A percentile compares a stretch with the other conserved stretches of the same genome.
Evolutionary conservation across 2,888 invertebrate genomes (phyloP).

Genomic region (Microplitis manilae): DNA sequence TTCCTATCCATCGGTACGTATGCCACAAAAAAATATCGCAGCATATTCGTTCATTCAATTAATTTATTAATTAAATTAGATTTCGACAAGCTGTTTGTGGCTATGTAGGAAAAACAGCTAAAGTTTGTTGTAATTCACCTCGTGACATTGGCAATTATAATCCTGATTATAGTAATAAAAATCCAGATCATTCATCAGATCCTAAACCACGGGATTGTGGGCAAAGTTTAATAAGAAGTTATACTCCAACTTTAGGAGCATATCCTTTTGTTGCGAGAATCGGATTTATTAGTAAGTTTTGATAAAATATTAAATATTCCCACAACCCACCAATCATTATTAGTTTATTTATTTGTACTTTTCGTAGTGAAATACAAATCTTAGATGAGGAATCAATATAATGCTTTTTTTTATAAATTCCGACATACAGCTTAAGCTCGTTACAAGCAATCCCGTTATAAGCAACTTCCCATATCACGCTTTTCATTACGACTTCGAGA

Average conservation of each 20-base stretch:
- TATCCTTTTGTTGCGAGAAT: slow-evolving; percentile 85
- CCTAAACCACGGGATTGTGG: slow-evolving; percentile 56
- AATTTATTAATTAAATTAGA: slow-evolving; percentile 43
- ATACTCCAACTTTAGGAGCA: slow-evolving; percentile 74
- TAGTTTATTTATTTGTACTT: too few species aligned
- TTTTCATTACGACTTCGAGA: too few species aligned
- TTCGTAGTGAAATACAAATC: too few species aligned
- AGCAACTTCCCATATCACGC: too few species aligned
- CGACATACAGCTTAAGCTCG: too few species aligned
- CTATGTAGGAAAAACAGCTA: slow-evolving; percentile 54
- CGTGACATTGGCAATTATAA: slow-evolving; percentile 33
- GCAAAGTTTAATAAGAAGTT: slow-evolving; percentile 56
- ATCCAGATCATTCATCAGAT: slow-evolving; percentile 41
- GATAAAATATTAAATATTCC: background rate
- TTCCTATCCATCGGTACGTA: slow-evolving; percentile 60
- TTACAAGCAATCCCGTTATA: too few species aligned
- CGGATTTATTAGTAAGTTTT: slow-evolving; percentile 81
- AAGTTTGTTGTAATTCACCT: slow-evolving; percentile 58
- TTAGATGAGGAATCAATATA: too few species aligned
- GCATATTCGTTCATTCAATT: background rate
- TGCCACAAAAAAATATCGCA: background rate
- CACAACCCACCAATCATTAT: too few species aligned
- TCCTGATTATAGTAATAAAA: slow-evolving; percentile 26
- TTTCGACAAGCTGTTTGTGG: slow-evolving; percentile 63
- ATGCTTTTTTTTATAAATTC: too few species aligned